phyloP scores from a whole-genome alignment of 2,888 invertebrate genomes.

The Cryptocephalus primarius region DNA sequence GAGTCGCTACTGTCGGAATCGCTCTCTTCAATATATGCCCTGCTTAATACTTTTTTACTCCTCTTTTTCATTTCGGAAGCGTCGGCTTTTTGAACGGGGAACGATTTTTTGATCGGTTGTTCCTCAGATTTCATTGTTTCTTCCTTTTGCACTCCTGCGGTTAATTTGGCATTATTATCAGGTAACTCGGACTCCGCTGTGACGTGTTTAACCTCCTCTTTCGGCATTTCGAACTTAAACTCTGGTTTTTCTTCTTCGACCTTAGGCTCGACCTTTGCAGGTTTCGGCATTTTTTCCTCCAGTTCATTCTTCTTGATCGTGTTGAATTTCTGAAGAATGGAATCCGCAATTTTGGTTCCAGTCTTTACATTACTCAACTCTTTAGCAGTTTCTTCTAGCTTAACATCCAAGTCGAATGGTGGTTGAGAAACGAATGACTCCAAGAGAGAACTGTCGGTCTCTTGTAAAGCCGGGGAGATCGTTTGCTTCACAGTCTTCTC shows the following conservation, averaged over 20 bases:
- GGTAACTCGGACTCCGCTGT: conserved; percentile 2
- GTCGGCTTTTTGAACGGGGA: conserved; percentile 8
- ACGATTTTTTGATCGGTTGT: conserved; percentile 26
- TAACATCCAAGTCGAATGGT: conserved; percentile 16
- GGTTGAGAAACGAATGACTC: conserved; percentile 30
- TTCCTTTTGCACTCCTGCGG: not conserved
- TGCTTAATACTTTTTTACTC: conserved; percentile 30
- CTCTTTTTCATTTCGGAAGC: conserved; percentile 24
- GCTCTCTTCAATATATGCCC: conserved; percentile 45
- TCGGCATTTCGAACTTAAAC: conserved; percentile 7
- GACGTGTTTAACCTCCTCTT: conserved; percentile 3
- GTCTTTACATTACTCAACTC: conserved; percentile 32
- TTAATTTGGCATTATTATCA: not conserved
- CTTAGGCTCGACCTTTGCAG: conserved; percentile 20
- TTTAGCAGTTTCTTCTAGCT: conserved; percentile 28
- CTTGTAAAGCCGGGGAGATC: conserved; percentile 33
- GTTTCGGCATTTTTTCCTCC: conserved; percentile 17
- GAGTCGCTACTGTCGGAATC: conserved; percentile 55
- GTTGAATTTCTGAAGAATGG: conserved; percentile 33
- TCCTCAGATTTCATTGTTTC: conserved; percentile 11
- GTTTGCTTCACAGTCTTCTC: conserved; percentile 24
- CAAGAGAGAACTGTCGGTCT: conserved; percentile 31
- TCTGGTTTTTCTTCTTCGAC: conserved; percentile 6
- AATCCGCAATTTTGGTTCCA: conserved; percentile 35
- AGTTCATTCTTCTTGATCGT: conserved; percentile 30